A percentile compares a stretch with the other conserved stretches of the same genome.
Conservation (phyloP, 1,140 invertebrate genomes). For the Watersipora subatra region DNA sequence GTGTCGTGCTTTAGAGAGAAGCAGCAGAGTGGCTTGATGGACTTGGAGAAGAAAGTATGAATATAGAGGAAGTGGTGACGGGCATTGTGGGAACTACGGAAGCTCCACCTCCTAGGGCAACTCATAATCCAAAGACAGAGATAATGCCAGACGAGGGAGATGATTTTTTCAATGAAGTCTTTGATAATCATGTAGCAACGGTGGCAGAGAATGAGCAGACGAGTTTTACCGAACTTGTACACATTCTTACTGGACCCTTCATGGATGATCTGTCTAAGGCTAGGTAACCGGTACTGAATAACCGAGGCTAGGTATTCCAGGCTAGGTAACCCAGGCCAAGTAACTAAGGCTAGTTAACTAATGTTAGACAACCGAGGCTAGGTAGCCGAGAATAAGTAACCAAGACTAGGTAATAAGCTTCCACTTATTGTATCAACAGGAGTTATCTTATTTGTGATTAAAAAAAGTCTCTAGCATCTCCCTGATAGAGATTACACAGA, state of each 20-base stretch:
- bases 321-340: no score
- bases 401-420: no score
- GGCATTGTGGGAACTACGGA: background rate
- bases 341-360: no score
- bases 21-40: background rate
- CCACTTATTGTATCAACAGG: no score
- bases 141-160: conserved; percentile 3
- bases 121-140: background rate
- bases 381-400: no score
- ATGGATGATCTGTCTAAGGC: conserved; percentile 91
- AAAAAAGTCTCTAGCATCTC: no score
- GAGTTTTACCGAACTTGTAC: conserved; percentile 86
- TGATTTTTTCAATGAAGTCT: background rate
- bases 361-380: no score
- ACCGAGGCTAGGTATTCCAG: no score
- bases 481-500: no score
- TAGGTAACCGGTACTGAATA: conserved; percentile 42
- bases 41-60: background rate
- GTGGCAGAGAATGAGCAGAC: conserved; percentile 93
- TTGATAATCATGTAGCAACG: conserved; percentile 22
- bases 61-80: conserved; percentile 2
- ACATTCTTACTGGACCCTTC: conserved; percentile 77
- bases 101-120: background rate
- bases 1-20: no score
- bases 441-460: no score